Percentiles rank a stretch among this genome's conserved stretches.
phyloP scores from a whole-genome alignment of 2,113 vertebrate genomes.

The Mormyrus iriodes region DNA sequence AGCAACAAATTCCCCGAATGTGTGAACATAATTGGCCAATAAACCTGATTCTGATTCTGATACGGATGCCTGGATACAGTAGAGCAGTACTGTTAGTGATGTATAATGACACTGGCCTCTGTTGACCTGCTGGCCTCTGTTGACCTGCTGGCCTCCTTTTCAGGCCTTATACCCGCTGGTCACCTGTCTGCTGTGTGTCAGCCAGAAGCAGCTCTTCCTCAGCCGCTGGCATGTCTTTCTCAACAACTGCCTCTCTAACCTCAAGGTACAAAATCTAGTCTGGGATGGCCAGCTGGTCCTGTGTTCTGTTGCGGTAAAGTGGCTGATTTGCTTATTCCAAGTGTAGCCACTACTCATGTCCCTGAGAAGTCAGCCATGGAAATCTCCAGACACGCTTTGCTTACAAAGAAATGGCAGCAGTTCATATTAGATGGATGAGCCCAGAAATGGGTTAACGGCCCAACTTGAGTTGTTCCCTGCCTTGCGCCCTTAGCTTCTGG shows the following conservation, averaged over 20 bases:
- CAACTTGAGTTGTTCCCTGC: too few relatives aligned
- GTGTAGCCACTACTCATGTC: neutral
- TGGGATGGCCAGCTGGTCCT: neutral
- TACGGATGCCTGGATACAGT: neutral
- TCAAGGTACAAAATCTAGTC: slow-evolving; percentile 71
- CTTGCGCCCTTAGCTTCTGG: too few relatives aligned
- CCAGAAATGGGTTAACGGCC: too few relatives aligned
- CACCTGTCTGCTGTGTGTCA: slow-evolving; percentile 95
- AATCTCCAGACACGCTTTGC: neutral
- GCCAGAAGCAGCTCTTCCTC: slow-evolving; percentile 95
- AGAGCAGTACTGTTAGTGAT: neutral
- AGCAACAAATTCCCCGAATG: neutral
- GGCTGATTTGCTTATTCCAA: neutral
- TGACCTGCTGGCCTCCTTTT: slow-evolving; percentile 26
- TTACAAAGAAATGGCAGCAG: neutral
- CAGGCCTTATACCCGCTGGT: slow-evolving; percentile 95
- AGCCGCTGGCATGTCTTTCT: slow-evolving; percentile 97
- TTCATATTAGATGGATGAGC: neutral
- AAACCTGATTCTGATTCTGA: neutral
- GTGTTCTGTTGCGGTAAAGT: neutral
- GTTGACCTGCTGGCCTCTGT: slow-evolving; percentile 5
- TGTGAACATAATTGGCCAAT: neutral
- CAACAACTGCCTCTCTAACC: slow-evolving; percentile 97
- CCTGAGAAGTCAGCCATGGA: neutral
- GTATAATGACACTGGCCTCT: neutral